phyloP scores from a whole-genome alignment of 2,113 vertebrate species.

The Girardinichthys multiradiatus region DNA sequence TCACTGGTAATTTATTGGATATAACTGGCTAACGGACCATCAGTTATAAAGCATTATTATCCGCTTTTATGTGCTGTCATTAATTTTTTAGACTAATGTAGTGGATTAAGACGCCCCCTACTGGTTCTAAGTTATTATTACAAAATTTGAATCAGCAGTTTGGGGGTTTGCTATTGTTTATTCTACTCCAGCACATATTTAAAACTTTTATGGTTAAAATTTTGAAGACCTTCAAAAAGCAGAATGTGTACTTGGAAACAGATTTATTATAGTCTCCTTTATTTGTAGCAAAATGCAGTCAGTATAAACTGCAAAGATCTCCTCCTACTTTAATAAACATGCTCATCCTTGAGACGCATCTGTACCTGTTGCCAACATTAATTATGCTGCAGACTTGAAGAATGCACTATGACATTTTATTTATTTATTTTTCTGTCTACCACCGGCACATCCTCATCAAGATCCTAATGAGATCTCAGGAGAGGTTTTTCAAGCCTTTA shows the following conservation, averaged over 20 bases:
- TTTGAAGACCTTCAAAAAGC: background rate
- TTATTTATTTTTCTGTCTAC: constrained; percentile 1
- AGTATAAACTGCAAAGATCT: background rate
- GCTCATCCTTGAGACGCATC: background rate
- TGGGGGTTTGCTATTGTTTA: background rate
- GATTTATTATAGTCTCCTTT: too few species aligned
- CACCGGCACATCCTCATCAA: constrained; percentile 10
- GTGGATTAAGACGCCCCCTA: constrained; percentile 49
- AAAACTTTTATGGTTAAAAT: background rate
- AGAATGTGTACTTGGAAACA: background rate
- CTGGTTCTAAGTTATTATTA: constrained; percentile 36
- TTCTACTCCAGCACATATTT: background rate
- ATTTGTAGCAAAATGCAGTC: constrained; percentile 1
- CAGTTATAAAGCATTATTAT: background rate
- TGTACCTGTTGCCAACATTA: background rate
- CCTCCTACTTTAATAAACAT: background rate
- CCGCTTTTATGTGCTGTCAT: background rate
- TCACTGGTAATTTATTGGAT: background rate
- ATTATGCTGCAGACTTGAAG: background rate
- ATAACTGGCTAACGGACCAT: background rate
- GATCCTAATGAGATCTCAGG: constrained; percentile 32
- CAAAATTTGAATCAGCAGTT: background rate
- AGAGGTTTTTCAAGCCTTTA: constrained; percentile 10
- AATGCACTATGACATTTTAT: constrained; percentile 1
- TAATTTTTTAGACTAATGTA: constrained; percentile 11